phyloP scores from a whole-genome alignment of 2,888 invertebrate genomes.

The Rhaphigaster nebulosa region DNA sequence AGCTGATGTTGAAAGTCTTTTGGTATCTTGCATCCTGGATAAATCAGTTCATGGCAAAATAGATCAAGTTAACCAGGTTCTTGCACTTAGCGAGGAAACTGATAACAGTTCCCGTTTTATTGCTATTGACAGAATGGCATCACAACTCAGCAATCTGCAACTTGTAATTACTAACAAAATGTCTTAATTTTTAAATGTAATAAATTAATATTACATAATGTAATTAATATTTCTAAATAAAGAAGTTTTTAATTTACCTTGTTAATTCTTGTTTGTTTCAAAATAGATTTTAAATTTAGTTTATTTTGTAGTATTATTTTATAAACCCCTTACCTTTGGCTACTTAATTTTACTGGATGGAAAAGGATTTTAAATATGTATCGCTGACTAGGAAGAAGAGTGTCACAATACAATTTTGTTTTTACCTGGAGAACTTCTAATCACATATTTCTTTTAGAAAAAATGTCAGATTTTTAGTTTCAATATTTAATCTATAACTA shows the following conservation, averaged over 20 bases:
- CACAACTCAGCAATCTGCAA: constrained; percentile 89
- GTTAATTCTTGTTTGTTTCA: neutral
- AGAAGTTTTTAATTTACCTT: constrained; percentile 3
- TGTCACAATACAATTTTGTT: no score
- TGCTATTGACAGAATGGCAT: constrained; percentile 96
- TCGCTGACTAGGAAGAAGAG: no score
- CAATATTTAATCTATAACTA: no score
- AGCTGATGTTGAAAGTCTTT: constrained; percentile 93
- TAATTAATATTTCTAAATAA: constrained; percentile 33
- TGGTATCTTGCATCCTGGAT: constrained; percentile 98
- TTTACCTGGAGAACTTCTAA: no score
- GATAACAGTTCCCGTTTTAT: constrained; percentile 88
- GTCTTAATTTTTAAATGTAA: constrained; percentile 12
- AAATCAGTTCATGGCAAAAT: constrained; percentile 89
- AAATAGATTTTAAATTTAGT: neutral
- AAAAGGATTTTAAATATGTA: neutral
- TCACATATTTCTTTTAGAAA: no score
- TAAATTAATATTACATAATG: neutral
- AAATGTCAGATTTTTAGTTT: no score
- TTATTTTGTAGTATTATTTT: neutral
- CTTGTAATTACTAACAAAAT: constrained; percentile 83
- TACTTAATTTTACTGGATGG: neutral
- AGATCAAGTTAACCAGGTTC: constrained; percentile 87
- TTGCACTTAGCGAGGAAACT: constrained; percentile 86
- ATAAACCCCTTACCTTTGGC: neutral